Conservation (phyloP, 2,113 vertebrate genomes). For the Phylloscopus whistleri region DNA sequence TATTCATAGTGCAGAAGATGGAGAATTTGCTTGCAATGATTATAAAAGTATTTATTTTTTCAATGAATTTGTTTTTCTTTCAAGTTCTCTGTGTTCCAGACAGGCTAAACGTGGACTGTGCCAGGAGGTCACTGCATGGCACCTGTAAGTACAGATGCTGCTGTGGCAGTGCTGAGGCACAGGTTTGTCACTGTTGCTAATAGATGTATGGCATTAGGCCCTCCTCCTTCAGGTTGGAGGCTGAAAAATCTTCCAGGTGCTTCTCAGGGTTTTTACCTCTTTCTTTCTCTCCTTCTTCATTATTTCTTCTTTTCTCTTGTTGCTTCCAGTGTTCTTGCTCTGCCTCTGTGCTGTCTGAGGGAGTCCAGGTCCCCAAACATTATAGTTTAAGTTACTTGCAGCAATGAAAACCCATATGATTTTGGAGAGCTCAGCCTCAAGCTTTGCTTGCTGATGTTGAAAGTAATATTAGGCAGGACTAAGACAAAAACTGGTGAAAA, state of each 20-base stretch:
- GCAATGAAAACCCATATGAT: not conserved
- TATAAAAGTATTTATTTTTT: constrained; percentile 5
- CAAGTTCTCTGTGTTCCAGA: not conserved
- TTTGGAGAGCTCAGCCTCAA: not conserved
- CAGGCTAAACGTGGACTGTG: not conserved
- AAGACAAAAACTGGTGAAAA: not conserved
- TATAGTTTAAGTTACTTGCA: not conserved
- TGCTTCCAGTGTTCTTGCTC: not conserved
- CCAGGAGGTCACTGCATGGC: not conserved
- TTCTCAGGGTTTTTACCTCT: constrained; percentile 29
- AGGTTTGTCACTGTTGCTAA: not conserved
- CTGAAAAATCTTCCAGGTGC: constrained; percentile 17
- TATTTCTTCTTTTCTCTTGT: not conserved
- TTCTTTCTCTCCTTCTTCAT: not conserved
- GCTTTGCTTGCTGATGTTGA: not conserved
- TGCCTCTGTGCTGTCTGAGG: not conserved
- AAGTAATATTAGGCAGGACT: not conserved
- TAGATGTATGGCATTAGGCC: not conserved
- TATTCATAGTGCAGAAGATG: not conserved
- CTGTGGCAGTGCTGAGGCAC: not conserved
- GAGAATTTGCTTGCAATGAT: not conserved
- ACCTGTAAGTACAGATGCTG: not conserved
- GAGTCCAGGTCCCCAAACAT: not conserved
- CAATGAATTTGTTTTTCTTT: not conserved
- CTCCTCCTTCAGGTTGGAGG: not conserved